Conservation (phyloP, 2,888 invertebrate species). For the Autographa gamma region DNA sequence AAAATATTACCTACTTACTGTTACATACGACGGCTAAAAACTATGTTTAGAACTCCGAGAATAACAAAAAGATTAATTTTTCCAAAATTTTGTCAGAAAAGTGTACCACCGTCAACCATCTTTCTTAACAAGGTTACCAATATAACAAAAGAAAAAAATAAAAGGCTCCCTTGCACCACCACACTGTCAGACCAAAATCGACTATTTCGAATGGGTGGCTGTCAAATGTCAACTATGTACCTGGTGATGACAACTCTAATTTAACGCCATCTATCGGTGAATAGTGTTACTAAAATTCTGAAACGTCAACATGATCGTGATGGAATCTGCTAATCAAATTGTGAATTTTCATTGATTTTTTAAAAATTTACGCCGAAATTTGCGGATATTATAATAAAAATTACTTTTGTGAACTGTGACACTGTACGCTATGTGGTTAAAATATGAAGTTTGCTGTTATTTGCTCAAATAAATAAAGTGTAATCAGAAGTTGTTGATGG, state of each 20-base stretch:
- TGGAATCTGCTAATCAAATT: constrained; percentile 83
- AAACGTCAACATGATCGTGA: constrained; percentile 84
- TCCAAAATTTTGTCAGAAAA: constrained; percentile 80
- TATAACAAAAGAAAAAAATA: constrained; percentile 58
- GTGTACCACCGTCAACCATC: constrained; percentile 84
- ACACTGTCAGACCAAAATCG: constrained; percentile 34
- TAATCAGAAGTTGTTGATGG: constrained; percentile 69
- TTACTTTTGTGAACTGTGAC: constrained; percentile 48
- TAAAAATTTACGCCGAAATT: constrained; percentile 62
- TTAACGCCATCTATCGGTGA: constrained; percentile 67
- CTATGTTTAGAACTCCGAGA: constrained; percentile 66
- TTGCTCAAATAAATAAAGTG: constrained; percentile 57
- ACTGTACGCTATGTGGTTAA: constrained; percentile 51
- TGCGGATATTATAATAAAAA: constrained; percentile 57
- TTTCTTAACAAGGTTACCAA: constrained; percentile 78
- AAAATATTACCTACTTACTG: constrained; percentile 76
- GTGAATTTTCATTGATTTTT: constrained; percentile 78
- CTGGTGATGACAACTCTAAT: constrained; percentile 15
- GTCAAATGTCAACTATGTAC: constrained; percentile 19
- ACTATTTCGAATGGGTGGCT: constrained; percentile 12
- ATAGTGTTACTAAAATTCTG: constrained; percentile 77
- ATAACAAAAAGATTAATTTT: constrained; percentile 69
- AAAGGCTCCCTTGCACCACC: constrained; percentile 31
- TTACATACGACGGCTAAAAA: constrained; percentile 75
- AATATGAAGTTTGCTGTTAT: constrained; percentile 74